Percentiles rank a stretch among this genome's conserved stretches.
These are phyloP conservation scores for Drosophila mercatorum DNA, from an alignment of 2,888 invertebrate species.

Conservation along the genomic window DNA sequence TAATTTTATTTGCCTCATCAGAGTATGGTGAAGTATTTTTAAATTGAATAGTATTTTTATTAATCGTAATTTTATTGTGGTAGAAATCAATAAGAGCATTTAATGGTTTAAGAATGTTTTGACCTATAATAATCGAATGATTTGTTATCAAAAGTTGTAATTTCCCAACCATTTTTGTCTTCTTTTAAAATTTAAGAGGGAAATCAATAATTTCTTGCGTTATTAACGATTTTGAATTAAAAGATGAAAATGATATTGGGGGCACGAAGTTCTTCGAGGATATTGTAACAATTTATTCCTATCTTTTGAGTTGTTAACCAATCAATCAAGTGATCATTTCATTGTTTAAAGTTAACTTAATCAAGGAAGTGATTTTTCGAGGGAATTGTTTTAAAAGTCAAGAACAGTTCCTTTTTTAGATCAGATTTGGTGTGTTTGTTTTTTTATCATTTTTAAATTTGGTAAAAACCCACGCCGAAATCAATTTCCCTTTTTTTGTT, in stretches of 20 bases:
- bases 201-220: background rate
- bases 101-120: no score
- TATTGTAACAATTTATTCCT: no score
- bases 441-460: background rate
- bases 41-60: constrained; percentile 1
- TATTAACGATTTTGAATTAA: background rate
- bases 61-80: background rate
- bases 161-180: background rate
- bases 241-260: background rate
- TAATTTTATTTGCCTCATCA: background rate
- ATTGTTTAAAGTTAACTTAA: no score
- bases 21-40: background rate
- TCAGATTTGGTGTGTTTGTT: background rate
- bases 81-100: no score
- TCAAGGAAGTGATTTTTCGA: background rate
- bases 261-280: no score
- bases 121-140: constrained; percentile 1
- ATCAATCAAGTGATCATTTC: no score
- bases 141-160: background rate
- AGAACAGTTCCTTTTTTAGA: no score
- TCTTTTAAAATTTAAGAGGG: background rate
- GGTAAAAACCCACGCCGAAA: background rate
- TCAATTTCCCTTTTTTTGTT: background rate
- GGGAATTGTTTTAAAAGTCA: background rate
- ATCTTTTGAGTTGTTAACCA: no score